These are phyloP conservation scores for Drosophila diplacantha DNA, from an alignment of 2,888 invertebrate genomes.

Conservation along the genomic window DNA sequence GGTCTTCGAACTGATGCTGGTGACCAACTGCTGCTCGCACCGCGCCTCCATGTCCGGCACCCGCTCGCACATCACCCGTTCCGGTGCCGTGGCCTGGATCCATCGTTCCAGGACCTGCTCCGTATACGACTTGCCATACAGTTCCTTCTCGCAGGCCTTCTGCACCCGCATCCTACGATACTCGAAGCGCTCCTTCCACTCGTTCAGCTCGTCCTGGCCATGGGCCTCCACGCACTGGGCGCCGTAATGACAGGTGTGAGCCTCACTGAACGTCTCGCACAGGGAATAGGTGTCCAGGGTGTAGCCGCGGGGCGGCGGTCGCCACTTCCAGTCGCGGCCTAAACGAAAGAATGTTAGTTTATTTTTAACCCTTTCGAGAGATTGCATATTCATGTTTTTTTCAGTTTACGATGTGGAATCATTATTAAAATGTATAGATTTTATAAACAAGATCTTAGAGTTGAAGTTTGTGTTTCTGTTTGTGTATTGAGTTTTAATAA, in stretches of 20 bases:
- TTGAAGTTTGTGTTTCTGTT: slow-evolving; percentile 8
- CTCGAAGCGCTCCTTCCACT: slow-evolving; percentile 86
- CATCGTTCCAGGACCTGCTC: slow-evolving; percentile 84
- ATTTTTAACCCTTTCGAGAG: slow-evolving; percentile 8
- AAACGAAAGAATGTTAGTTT: slow-evolving; percentile 6
- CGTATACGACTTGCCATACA: slow-evolving; percentile 81
- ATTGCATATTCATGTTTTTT: slow-evolving; percentile 7
- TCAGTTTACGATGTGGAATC: slow-evolving; percentile 3
- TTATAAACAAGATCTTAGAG: background rate
- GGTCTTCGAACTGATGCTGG: slow-evolving; percentile 82
- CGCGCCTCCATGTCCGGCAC: slow-evolving; percentile 81
- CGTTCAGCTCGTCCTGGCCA: slow-evolving; percentile 83
- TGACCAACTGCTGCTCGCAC: slow-evolving; percentile 81
- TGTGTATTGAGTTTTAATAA: background rate
- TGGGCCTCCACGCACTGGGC: slow-evolving; percentile 87
- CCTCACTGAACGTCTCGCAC: slow-evolving; percentile 81
- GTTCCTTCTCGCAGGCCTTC: slow-evolving; percentile 83
- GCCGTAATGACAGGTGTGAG: slow-evolving; percentile 83
- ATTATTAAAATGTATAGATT: background rate
- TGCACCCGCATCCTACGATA: slow-evolving; percentile 82
- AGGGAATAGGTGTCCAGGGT: slow-evolving; percentile 82
- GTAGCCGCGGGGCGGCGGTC: slow-evolving; percentile 84
- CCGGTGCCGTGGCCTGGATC: slow-evolving; percentile 81
- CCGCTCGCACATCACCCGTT: slow-evolving; percentile 82
- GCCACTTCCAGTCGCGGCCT: slow-evolving; percentile 83